Evolutionary conservation across 2,888 invertebrate species (phyloP).

Genomic region (Chalcis sispes): DNA sequence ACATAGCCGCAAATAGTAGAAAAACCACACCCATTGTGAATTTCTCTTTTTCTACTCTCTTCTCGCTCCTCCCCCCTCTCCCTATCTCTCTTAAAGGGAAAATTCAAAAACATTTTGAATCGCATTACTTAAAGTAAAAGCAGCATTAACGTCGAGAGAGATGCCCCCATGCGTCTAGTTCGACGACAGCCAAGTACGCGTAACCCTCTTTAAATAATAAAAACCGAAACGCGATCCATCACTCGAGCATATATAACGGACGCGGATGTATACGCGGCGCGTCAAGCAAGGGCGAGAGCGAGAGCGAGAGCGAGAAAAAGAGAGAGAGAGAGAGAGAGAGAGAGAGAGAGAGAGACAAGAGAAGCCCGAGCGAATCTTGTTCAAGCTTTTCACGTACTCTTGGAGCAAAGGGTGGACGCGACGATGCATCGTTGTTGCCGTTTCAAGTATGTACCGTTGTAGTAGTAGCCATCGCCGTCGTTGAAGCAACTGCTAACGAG

Average conservation of each 20-base stretch:
- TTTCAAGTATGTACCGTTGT: background rate
- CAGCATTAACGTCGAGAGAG: background rate
- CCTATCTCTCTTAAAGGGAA: background rate
- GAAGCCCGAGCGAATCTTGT: too few relatives aligned
- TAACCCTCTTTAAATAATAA: slow-evolving; percentile 29
- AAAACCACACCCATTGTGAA: too few relatives aligned
- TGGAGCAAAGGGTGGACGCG: too few relatives aligned
- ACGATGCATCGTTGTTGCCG: background rate
- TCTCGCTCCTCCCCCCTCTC: too few relatives aligned
- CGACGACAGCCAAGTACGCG: slow-evolving; percentile 19
- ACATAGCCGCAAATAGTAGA: too few relatives aligned
- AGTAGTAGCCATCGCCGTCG: too few relatives aligned
- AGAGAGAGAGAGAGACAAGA: too few relatives aligned
- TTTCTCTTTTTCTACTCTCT: too few relatives aligned
- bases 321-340: too few relatives aligned
- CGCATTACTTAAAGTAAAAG: slow-evolving; percentile 18
- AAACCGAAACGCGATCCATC: slow-evolving; percentile 48
- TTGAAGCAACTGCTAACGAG: slow-evolving; percentile 22
- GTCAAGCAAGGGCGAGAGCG: too few relatives aligned
- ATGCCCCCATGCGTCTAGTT: background rate
- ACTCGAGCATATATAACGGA: background rate
- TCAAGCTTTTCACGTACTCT: too few relatives aligned
- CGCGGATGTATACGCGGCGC: background rate
- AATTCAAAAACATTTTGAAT: slow-evolving; percentile 18
- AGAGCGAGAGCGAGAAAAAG: too few relatives aligned